These are phyloP conservation scores for Ariopsis seemanni DNA, from an alignment of 2,113 vertebrate species.

Conservation along the genomic window DNA sequence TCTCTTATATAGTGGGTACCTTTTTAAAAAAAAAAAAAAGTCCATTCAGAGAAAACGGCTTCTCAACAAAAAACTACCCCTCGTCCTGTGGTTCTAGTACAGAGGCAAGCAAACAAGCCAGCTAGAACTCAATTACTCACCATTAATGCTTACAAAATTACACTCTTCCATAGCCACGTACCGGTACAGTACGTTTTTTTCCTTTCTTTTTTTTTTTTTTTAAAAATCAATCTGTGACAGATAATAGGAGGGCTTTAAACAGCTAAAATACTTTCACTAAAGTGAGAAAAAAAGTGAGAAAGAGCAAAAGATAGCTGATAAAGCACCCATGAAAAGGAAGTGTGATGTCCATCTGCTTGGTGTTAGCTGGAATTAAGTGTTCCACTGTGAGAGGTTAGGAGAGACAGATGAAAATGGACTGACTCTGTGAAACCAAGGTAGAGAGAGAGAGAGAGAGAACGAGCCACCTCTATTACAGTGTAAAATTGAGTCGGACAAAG, in stretches of 20 bases:
- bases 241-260: slow-evolving; percentile 10
- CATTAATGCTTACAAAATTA: background rate
- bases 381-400: slow-evolving; percentile 57
- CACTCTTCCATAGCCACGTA: background rate
- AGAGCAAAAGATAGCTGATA: slow-evolving; percentile 33
- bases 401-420: slow-evolving; percentile 58
- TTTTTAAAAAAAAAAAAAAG: background rate
- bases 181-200: background rate
- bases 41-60: background rate
- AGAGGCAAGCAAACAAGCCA: background rate
- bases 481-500: slow-evolving; percentile 76
- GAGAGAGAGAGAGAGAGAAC: slow-evolving; percentile 52
- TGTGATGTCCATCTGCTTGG: slow-evolving; percentile 58
- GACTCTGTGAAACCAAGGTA: slow-evolving; percentile 47
- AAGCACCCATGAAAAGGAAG: slow-evolving; percentile 46
- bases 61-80: background rate
- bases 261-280: slow-evolving; percentile 11
- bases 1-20: background rate
- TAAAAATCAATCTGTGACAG: background rate
- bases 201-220: background rate
- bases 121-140: background rate
- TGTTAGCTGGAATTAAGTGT: slow-evolving; percentile 65
- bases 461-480: slow-evolving; percentile 74
- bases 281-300: background rate
- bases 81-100: background rate